Conservation (phyloP, 1,140 invertebrate genomes). For the Hycleus phaleratus region DNA sequence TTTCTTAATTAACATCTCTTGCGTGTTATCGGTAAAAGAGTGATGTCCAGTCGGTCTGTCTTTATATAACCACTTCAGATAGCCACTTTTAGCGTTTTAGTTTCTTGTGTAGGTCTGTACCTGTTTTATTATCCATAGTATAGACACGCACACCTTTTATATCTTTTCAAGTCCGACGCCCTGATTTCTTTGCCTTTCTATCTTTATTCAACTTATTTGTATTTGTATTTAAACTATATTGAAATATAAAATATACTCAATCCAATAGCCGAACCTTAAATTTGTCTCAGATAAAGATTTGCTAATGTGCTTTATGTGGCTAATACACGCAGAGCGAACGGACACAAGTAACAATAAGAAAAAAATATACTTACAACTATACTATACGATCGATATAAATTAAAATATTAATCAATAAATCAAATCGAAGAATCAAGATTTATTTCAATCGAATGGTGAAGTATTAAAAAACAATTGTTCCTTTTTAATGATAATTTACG, state of each 20-base stretch:
- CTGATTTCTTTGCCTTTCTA: not conserved
- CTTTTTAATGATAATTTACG: too few relatives aligned
- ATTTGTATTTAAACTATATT: too few relatives aligned
- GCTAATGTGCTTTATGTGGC: not conserved
- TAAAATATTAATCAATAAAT: too few relatives aligned
- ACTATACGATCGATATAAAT: too few relatives aligned
- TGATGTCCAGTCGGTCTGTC: conserved; percentile 26
- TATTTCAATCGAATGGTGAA: too few relatives aligned
- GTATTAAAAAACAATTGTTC: too few relatives aligned
- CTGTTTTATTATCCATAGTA: conserved; percentile 18
- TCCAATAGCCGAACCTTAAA: conserved; percentile 1
- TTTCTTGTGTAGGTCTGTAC: conserved; percentile 25
- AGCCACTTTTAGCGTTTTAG: conserved; percentile 23
- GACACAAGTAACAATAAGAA: too few relatives aligned
- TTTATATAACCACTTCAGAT: conserved; percentile 13
- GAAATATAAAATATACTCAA: too few relatives aligned
- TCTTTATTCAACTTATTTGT: too few relatives aligned
- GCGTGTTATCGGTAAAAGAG: conserved; percentile 28
- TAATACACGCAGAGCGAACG: too few relatives aligned
- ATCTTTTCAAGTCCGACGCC: conserved; percentile 5
- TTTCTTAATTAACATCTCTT: conserved; percentile 37
- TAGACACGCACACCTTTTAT: conserved; percentile 31
- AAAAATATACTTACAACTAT: too few relatives aligned
- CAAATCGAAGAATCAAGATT: too few relatives aligned
- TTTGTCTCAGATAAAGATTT: conserved; percentile 4